Evolutionary conservation across 1,140 invertebrate genomes (phyloP).

Genomic region (Aethina tumida): DNA sequence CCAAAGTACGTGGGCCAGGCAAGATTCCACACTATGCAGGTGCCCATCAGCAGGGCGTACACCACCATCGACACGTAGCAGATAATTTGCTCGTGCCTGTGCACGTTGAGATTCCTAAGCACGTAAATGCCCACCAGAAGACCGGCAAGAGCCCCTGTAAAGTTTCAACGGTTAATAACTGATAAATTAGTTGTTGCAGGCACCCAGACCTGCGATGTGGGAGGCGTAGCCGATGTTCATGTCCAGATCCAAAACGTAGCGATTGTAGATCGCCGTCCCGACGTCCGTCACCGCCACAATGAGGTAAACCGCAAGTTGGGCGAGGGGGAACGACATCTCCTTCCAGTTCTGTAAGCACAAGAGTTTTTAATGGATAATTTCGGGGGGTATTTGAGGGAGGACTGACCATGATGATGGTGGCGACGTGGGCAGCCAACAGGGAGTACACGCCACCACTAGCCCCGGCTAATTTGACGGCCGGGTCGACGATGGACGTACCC

Average conservation of each 20-base stretch:
- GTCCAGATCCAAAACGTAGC: slow-evolving; percentile 54
- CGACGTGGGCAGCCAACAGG: slow-evolving; percentile 87
- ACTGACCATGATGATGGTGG: slow-evolving; percentile 83
- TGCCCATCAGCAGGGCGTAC: slow-evolving; percentile 64
- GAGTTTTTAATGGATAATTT: slow-evolving; percentile 1
- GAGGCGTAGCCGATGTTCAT: slow-evolving; percentile 80
- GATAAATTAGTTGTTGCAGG: neutral
- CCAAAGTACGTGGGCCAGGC: slow-evolving; percentile 18
- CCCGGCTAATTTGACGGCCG: slow-evolving; percentile 77
- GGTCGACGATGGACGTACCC: slow-evolving; percentile 84
- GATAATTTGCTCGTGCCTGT: slow-evolving; percentile 70
- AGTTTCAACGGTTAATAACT: neutral
- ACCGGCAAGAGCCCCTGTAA: slow-evolving; percentile 57
- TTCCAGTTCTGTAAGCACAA: slow-evolving; percentile 68
- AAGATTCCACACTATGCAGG: slow-evolving; percentile 29
- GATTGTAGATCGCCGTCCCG: slow-evolving; percentile 71
- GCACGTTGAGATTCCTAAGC: slow-evolving; percentile 78
- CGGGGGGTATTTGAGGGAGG: neutral
- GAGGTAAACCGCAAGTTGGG: slow-evolving; percentile 69
- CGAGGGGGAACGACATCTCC: slow-evolving; percentile 81
- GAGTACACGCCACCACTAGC: slow-evolving; percentile 96
- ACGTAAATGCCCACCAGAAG: slow-evolving; percentile 87
- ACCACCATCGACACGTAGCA: slow-evolving; percentile 76
- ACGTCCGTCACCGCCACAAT: slow-evolving; percentile 56
- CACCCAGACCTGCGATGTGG: slow-evolving; percentile 57